These are phyloP conservation scores for Smittia aterrima DNA, from an alignment of 2,888 invertebrate genomes.

Conservation along the genomic window DNA sequence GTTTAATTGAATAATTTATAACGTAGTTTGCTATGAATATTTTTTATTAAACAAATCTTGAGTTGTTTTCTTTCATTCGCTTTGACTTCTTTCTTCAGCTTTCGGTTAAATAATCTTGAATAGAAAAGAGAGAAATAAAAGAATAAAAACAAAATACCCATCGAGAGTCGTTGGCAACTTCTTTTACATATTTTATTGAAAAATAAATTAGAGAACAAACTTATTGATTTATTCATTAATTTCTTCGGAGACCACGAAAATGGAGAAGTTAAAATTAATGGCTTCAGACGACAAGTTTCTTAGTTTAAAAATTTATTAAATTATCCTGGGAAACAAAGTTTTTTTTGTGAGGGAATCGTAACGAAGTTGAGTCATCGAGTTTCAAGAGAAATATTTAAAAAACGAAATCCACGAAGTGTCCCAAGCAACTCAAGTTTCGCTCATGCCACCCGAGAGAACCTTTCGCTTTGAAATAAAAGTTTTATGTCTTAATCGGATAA, in stretches of 20 bases:
- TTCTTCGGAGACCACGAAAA: background rate
- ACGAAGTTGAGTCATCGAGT: too few species aligned
- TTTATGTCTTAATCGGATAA: background rate
- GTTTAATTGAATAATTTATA: slow-evolving; percentile 40
- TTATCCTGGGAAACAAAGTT: background rate
- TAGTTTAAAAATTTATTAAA: background rate
- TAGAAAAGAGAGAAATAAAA: background rate
- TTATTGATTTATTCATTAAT: slow-evolving; percentile 38
- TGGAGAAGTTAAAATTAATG: slow-evolving; percentile 13
- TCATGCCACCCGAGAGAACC: background rate
- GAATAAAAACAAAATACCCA: background rate
- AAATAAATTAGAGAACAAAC: slow-evolving; percentile 29
- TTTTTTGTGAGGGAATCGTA: too few species aligned
- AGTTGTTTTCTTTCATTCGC: slow-evolving; percentile 8
- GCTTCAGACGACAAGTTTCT: background rate
- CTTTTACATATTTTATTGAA: slow-evolving; percentile 21
- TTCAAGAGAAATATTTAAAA: too few species aligned
- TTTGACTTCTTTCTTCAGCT: background rate
- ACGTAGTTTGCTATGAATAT: slow-evolving; percentile 33
- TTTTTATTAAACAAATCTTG: slow-evolving; percentile 32
- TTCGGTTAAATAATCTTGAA: background rate
- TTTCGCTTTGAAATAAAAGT: background rate
- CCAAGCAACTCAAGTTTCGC: background rate
- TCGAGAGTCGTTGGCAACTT: background rate
- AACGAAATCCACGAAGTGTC: too few species aligned